These are phyloP conservation scores for Pristionchus arcanus DNA, from an alignment of 2,888 invertebrate species.

Conservation along the genomic window DNA sequence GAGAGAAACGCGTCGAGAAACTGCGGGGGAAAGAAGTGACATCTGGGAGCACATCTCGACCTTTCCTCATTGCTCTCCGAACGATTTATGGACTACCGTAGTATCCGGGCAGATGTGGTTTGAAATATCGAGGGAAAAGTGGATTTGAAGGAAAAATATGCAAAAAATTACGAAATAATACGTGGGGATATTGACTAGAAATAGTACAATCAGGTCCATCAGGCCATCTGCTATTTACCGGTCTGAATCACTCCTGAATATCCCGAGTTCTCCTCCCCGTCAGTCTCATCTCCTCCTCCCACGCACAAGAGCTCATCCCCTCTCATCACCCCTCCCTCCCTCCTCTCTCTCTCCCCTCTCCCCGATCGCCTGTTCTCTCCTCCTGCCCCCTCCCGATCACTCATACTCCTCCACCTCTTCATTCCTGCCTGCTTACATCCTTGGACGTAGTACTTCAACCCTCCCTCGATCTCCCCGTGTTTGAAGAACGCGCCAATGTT, in stretches of 20 bases:
- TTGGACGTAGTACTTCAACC: neutral
- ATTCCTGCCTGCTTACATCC: neutral
- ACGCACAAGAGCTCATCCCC: neutral
- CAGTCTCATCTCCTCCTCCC: slow-evolving; percentile 46
- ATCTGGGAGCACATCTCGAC: neutral
- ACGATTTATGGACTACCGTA: slow-evolving; percentile 14
- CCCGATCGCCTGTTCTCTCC: slow-evolving; percentile 42
- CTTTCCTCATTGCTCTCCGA: slow-evolving; percentile 14
- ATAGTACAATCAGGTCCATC: neutral
- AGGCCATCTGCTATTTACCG: neutral
- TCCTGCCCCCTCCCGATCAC: slow-evolving; percentile 33
- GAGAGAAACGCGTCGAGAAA: neutral
- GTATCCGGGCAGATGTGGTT: neutral
- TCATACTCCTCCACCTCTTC: slow-evolving; percentile 24
- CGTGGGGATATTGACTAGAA: neutral
- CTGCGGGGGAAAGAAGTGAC: slow-evolving; percentile 23
- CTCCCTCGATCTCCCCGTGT: neutral
- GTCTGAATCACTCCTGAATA: neutral
- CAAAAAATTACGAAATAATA: neutral
- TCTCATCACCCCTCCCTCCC: neutral
- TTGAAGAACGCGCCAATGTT: slow-evolving; percentile 22
- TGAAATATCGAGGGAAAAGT: neutral
- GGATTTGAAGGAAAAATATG: neutral
- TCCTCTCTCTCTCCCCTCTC: slow-evolving; percentile 2
- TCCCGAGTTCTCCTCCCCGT: neutral